Base-by-base conservation (phyloP, 2,797 vertebrate species). In the Zalophus californianus region DNA sequence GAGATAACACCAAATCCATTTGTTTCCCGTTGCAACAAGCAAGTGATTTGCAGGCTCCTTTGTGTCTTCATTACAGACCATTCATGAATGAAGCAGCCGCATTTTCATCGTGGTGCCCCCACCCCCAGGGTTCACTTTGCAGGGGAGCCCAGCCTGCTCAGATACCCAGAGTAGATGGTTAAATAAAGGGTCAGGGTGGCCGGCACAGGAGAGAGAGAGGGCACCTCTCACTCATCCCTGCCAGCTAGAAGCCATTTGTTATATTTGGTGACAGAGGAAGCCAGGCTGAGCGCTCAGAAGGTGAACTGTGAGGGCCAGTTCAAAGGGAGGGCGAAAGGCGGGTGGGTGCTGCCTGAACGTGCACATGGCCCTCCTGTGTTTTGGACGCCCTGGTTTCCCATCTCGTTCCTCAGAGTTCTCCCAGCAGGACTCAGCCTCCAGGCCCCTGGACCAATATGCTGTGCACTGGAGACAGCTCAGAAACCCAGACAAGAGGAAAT, bases 311-410 rank as follows among this genome's bases (percentile, higher is more conserved):
- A 9, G 27, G 7, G 25, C 32, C 14, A 20, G 10, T 15, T 32
- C 32, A 38, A 41, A 27, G 58, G 78, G n/a, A 35, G 20, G 48
- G 23, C 1, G 0, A 66, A 11, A 5, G 11, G 13, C 0, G 3
- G 2, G 27, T 2, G 79, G 29, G 18, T 23, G 75, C 54, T 5
- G 16, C 50, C 3, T 2, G 38, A 5, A 16, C 20, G 21, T 14
- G 21, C 60, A 3, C 0, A 0, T 38, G 4, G 25, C 48, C 72
- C 29, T 50, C 58, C 35, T 29, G 8, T 5, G 41, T 41, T 56
- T 83, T 21, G 82, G n/a, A 70, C 52, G 14, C 52, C n/a, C 82
- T 41, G 44, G 60, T 29, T 29, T 85, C 54, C 35, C 62, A 41
- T 38, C 60, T 72, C 78, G 13, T 14, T 56, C 60, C 54, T 41